These are phyloP conservation scores for Drosophila sucinea DNA, from an alignment of 1,140 invertebrate species.

Conservation along the genomic window DNA sequence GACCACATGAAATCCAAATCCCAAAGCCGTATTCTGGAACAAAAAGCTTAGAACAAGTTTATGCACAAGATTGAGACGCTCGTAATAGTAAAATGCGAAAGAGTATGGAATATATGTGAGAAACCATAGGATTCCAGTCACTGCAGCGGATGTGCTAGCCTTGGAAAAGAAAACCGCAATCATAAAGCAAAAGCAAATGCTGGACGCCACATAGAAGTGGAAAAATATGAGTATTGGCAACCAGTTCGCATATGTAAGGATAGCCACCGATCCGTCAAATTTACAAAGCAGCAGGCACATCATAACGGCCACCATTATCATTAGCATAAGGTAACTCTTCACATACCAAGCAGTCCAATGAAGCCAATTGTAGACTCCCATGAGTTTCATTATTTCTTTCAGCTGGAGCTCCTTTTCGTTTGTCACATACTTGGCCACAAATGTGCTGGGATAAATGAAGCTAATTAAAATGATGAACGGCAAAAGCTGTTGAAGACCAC, in stretches of 20 bases:
- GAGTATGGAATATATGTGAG: slow-evolving; percentile 88
- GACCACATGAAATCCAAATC: slow-evolving; percentile 88
- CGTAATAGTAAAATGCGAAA: slow-evolving; percentile 86
- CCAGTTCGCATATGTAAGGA: slow-evolving; percentile 72
- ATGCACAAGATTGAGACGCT: slow-evolving; percentile 81
- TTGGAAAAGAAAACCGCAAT: slow-evolving; percentile 87
- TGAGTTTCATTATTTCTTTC: slow-evolving; percentile 94
- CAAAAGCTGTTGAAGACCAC: slow-evolving; percentile 87
- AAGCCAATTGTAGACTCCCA: slow-evolving; percentile 92
- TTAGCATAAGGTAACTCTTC: slow-evolving; percentile 89
- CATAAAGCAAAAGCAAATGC: slow-evolving; percentile 86
- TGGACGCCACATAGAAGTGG: slow-evolving; percentile 83
- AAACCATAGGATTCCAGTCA: slow-evolving; percentile 88
- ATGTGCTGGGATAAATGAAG: slow-evolving; percentile 90
- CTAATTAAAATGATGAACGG: slow-evolving; percentile 91
- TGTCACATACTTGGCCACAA: slow-evolving; percentile 88
- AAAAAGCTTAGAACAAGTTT: slow-evolving; percentile 86
- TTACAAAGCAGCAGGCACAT: slow-evolving; percentile 33
- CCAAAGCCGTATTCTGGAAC: slow-evolving; percentile 89
- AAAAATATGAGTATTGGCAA: slow-evolving; percentile 84
- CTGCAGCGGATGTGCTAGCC: slow-evolving; percentile 85
- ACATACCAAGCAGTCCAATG: slow-evolving; percentile 94
- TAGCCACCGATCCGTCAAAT: slow-evolving; percentile 46
- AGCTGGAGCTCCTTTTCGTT: slow-evolving; percentile 87
- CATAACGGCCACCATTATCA: slow-evolving; percentile 85